Percentiles rank a stretch among this genome's conserved stretches.
Evolutionary conservation across 35 echinoderm and acorn worm species (phyloP).

Genomic region (Nesometra sesokonis): DNA sequence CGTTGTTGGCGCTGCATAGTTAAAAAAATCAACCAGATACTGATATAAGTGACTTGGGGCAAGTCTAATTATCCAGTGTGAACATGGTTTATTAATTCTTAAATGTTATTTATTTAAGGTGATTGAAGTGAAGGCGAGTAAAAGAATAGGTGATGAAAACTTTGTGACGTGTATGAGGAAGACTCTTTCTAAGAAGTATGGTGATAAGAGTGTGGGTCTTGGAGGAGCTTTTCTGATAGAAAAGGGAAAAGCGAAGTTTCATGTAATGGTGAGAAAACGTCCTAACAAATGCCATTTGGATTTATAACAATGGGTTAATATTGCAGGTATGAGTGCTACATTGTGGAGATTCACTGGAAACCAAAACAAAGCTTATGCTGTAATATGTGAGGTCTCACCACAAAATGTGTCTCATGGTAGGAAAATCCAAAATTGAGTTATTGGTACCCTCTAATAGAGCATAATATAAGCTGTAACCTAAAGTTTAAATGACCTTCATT

Average conservation of each 20-base stretch:
- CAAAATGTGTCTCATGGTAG: too few relatives aligned
- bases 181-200: constrained; percentile 43
- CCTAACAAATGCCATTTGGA: too few relatives aligned
- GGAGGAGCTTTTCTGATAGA: constrained; percentile 76
- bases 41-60: too few relatives aligned
- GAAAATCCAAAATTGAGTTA: too few relatives aligned
- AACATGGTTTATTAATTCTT: too few relatives aligned
- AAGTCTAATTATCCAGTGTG: too few relatives aligned
- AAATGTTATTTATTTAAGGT: constrained; percentile 48
- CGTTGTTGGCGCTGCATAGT: too few relatives aligned
- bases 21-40: too few relatives aligned
- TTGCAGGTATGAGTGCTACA: not conserved
- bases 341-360: not conserved
- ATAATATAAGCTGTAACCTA: too few relatives aligned
- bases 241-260: constrained; percentile 76
- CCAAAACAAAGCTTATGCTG: not conserved
- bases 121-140: constrained; percentile 59
- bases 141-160: constrained; percentile 42
- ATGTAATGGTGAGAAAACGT: constrained; percentile 85
- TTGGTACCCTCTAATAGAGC: too few relatives aligned
- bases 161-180: constrained; percentile 74
- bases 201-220: constrained; percentile 55
- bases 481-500: too few relatives aligned
- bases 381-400: too few relatives aligned
- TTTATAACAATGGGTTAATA: not conserved